These are phyloP conservation scores for Labia minor DNA, from an alignment of 2,888 invertebrate species.

Conservation along the genomic window DNA sequence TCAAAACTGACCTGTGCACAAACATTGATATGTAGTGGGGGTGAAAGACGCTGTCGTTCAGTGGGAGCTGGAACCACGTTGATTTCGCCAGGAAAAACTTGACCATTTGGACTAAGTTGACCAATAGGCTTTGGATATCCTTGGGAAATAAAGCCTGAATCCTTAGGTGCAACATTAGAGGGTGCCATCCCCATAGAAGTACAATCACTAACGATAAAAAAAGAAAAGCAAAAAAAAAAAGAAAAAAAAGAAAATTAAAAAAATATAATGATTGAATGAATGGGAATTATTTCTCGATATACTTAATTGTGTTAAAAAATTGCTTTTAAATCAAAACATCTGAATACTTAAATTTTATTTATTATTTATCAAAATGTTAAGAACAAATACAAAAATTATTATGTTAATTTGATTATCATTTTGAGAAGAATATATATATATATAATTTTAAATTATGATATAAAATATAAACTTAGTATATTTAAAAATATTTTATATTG, in stretches of 20 bases:
- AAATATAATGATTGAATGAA: neutral
- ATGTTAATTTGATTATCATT: too few relatives aligned
- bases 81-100: slow-evolving; percentile 16
- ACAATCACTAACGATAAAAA: slow-evolving; percentile 24
- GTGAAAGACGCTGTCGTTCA: slow-evolving; percentile 40
- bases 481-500: too few relatives aligned
- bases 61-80: slow-evolving; percentile 24
- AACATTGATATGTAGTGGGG: slow-evolving; percentile 45
- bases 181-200: slow-evolving; percentile 22
- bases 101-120: slow-evolving; percentile 22
- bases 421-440: too few relatives aligned
- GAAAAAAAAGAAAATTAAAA: neutral
- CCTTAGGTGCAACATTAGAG: slow-evolving; percentile 24
- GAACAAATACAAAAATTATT: too few relatives aligned
- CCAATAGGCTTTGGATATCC: slow-evolving; percentile 24
- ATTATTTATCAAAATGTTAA: too few relatives aligned
- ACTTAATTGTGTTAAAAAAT: too few relatives aligned
- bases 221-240: neutral
- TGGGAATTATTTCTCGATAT: neutral
- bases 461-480: too few relatives aligned
- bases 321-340: too few relatives aligned
- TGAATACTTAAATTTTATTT: too few relatives aligned
- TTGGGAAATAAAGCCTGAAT: slow-evolving; percentile 24
- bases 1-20: slow-evolving; percentile 35
- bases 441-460: too few relatives aligned